These are phyloP conservation scores for Trogon surrucura DNA, from an alignment of 2,113 vertebrate species.

Conservation along the genomic window DNA sequence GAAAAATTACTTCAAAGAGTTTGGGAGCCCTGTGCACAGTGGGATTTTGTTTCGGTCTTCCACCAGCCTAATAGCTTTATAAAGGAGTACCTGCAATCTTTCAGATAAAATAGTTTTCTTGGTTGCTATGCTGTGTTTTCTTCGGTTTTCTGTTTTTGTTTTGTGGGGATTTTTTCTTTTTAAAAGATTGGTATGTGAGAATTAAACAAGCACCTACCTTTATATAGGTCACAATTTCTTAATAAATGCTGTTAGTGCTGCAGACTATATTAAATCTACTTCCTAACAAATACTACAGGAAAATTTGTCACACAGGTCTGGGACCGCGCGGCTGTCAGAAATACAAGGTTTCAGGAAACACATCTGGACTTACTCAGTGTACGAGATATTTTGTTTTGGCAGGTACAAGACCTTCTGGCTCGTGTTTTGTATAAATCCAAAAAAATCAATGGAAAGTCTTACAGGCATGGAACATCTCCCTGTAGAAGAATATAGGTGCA, in stretches of 20 bases:
- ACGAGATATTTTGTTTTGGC: not conserved
- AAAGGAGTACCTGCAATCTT: not conserved
- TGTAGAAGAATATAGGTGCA: not conserved
- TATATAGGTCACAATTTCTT: not conserved
- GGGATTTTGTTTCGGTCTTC: slow-evolving; percentile 10
- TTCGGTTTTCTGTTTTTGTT: not conserved
- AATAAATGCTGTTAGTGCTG: not conserved
- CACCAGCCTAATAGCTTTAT: not conserved
- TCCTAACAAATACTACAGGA: not conserved
- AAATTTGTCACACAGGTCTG: not conserved
- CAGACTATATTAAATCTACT: not conserved
- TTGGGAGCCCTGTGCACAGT: not conserved
- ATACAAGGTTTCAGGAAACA: not conserved
- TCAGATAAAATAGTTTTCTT: not conserved
- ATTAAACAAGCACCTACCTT: not conserved
- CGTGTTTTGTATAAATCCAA: not conserved
- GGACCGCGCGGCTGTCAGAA: not conserved
- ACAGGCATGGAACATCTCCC: not conserved
- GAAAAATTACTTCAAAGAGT: not conserved
- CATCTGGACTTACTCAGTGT: not conserved
- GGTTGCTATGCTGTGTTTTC: not conserved
- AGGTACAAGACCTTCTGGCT: not conserved
- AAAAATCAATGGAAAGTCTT: not conserved
- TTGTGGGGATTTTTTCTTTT: not conserved
- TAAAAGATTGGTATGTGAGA: not conserved